These are phyloP conservation scores for Cephonodes hylas DNA, from an alignment of 2,888 invertebrate genomes.

Conservation along the genomic window DNA sequence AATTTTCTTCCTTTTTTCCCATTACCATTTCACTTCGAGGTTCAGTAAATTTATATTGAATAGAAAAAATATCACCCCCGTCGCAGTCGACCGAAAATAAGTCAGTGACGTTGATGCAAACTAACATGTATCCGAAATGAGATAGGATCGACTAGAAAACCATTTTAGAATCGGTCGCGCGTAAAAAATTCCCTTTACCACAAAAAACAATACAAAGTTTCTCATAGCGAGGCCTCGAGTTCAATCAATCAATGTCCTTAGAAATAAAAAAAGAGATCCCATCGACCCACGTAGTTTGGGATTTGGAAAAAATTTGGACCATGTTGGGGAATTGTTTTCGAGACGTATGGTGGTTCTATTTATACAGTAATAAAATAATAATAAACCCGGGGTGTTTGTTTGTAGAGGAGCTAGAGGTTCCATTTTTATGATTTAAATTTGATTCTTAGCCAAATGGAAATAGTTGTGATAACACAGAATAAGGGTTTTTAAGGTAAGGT, in stretches of 20 bases:
- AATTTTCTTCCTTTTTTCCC: neutral
- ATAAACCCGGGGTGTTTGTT: neutral
- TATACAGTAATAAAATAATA: constrained; percentile 8
- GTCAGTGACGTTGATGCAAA: constrained; percentile 22
- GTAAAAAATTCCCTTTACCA: constrained; percentile 43
- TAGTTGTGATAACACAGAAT: too few species aligned
- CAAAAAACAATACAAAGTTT: constrained; percentile 72
- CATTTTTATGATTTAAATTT: neutral
- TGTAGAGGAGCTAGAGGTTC: neutral
- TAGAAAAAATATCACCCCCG: neutral
- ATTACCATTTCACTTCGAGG: neutral
- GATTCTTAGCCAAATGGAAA: too few species aligned
- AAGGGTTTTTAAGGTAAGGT: too few species aligned
- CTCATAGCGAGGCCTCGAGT: constrained; percentile 74
- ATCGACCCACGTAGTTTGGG: constrained; percentile 75
- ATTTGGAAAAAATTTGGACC: constrained; percentile 60
- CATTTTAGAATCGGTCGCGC: constrained; percentile 40
- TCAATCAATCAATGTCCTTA: constrained; percentile 79
- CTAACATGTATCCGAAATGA: constrained; percentile 59
- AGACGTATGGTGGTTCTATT: constrained; percentile 43
- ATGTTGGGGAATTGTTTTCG: constrained; percentile 62
- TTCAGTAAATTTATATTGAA: neutral
- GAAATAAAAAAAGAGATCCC: constrained; percentile 68
- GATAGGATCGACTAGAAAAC: constrained; percentile 68
- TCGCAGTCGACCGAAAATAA: constrained; percentile 21